Conservation (phyloP, 1,140 invertebrate genomes). For the Ceratina australensis region DNA sequence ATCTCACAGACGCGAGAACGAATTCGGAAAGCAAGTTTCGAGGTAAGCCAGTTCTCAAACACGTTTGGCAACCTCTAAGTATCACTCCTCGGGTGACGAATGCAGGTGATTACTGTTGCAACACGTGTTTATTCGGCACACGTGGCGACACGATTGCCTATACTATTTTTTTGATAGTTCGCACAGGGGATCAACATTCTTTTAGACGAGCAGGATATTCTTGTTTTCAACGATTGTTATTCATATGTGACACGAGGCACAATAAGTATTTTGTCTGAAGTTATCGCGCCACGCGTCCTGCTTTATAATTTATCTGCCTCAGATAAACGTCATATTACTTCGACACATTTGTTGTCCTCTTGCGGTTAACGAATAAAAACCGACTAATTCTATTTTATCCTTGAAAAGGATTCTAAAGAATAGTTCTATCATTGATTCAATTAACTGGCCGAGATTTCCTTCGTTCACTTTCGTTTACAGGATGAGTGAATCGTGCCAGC, state of each 20-base stretch:
- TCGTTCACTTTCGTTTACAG: too few species aligned
- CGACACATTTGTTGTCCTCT: not conserved
- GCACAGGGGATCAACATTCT: too few species aligned
- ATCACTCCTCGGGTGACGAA: not conserved
- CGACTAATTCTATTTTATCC: too few species aligned
- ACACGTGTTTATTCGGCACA: not conserved
- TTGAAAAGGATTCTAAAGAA: too few species aligned
- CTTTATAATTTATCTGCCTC: not conserved
- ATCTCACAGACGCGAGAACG: not conserved
- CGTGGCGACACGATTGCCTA: too few species aligned
- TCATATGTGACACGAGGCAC: too few species aligned
- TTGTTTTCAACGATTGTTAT: not conserved
- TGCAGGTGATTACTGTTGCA: slow-evolving; percentile 6
- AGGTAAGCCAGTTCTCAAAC: slow-evolving; percentile 19
- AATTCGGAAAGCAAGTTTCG: slow-evolving; percentile 9
- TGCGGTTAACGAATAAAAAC: not conserved
- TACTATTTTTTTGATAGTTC: not conserved
- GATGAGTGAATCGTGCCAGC: too few species aligned
- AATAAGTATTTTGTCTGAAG: not conserved
- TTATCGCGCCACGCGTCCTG: not conserved
- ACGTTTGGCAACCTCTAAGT: not conserved
- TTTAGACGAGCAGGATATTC: too few species aligned
- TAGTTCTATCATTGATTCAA: too few species aligned
- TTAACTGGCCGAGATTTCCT: too few species aligned
- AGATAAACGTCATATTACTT: not conserved